Percentiles rank a stretch among this genome's conserved stretches.
Evolutionary conservation across 2,888 invertebrate species (phyloP).

Genomic region (Ellobium chinense): DNA sequence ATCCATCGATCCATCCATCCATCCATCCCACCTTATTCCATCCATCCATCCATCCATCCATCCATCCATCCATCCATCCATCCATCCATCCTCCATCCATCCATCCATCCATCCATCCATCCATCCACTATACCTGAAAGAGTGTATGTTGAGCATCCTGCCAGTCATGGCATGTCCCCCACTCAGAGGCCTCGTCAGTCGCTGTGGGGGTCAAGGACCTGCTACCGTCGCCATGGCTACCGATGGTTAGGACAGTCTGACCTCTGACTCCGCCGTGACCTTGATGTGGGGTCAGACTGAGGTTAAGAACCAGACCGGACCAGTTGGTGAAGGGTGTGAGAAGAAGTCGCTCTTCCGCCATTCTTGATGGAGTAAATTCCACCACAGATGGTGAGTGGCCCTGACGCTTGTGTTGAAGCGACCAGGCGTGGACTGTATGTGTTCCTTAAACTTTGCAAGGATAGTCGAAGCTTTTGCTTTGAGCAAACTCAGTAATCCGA

Average conservation of each 20-base stretch:
- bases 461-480: too few relatives aligned
- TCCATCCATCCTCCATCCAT: too few relatives aligned
- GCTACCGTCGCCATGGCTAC: not conserved
- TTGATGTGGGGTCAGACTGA: not conserved
- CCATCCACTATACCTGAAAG: conserved; percentile 82
- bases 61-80: too few relatives aligned
- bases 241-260: not conserved
- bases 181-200: not conserved
- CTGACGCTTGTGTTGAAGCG: too few relatives aligned
- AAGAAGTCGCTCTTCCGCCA: not conserved
- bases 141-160: conserved; percentile 87
- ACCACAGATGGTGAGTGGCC: too few relatives aligned
- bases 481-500: too few relatives aligned
- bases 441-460: too few relatives aligned
- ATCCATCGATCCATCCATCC: too few relatives aligned
- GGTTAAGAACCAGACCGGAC: not conserved
- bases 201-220: not conserved
- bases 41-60: too few relatives aligned
- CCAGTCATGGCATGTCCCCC: conserved; percentile 41
- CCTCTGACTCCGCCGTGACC: not conserved
- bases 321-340: conserved; percentile 1
- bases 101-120: too few relatives aligned
- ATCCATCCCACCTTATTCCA: too few relatives aligned
- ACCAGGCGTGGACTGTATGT: too few relatives aligned
- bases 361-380: not conserved